These are phyloP conservation scores for Trichosurus vulpecula DNA, from an alignment of 2,797 vertebrate genomes.

Conservation along the genomic window DNA sequence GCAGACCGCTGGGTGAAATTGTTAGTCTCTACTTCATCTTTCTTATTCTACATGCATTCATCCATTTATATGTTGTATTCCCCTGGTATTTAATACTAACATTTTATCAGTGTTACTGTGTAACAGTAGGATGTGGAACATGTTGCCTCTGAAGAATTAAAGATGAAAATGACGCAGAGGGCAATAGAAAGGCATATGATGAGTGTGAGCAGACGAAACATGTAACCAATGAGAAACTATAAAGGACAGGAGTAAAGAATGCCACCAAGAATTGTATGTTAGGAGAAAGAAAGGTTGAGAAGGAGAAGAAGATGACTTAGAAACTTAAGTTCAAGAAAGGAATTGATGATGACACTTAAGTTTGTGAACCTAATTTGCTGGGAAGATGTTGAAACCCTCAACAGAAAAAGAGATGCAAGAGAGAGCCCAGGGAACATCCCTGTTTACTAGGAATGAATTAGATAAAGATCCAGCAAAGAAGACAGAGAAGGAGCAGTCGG, in stretches of 20 bases:
- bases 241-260: not conserved
- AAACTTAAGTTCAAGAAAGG: not conserved
- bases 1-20: not conserved
- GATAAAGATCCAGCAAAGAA: not conserved
- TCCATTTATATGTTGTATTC: not conserved
- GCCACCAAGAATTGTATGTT: not conserved
- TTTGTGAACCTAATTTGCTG: not conserved
- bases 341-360: not conserved
- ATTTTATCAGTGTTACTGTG: not conserved
- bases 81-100: not conserved
- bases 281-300: no score
- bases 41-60: not conserved
- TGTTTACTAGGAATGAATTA: not conserved
- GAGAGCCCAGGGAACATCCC: not conserved
- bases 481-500: not conserved
- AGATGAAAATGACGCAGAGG: no score
- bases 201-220: no score
- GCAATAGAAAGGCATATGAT: no score
- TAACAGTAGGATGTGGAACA: no score
- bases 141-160: no score
- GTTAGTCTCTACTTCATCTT: not conserved
- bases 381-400: not conserved
- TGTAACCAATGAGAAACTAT: not conserved
- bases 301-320: not conserved
- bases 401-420: not conserved